Percentiles rank a stretch among this genome's conserved stretches.
Conservation (phyloP, 2,888 invertebrate species). For the Polyommatus iphigenia region DNA sequence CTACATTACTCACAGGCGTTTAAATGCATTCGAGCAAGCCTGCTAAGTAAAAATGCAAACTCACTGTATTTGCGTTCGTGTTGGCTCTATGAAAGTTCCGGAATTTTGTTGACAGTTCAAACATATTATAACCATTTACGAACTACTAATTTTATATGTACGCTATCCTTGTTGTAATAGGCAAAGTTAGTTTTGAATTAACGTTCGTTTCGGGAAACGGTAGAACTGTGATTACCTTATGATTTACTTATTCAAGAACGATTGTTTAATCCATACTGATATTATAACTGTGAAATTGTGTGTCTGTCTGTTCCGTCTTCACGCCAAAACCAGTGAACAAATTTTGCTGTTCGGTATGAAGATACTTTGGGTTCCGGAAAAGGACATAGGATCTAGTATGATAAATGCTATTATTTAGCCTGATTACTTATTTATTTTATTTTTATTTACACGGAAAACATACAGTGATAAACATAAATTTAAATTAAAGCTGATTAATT, state of each 20-base stretch:
- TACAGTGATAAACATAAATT: too few relatives aligned
- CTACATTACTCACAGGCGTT: neutral
- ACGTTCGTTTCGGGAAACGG: neutral
- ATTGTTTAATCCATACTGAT: too few relatives aligned
- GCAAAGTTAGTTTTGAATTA: constrained; percentile 7
- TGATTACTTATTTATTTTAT: too few relatives aligned
- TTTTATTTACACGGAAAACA: too few relatives aligned
- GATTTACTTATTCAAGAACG: neutral
- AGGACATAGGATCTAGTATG: too few relatives aligned
- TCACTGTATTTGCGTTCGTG: constrained; percentile 30
- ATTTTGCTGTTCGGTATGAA: too few relatives aligned
- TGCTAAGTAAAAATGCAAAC: constrained; percentile 23
- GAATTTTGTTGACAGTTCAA: constrained; percentile 32
- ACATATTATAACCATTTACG: constrained; percentile 30
- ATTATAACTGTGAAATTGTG: too few relatives aligned
- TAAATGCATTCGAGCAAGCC: neutral
- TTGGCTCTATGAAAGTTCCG: constrained; percentile 30
- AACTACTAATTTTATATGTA: constrained; percentile 20
- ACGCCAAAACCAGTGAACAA: too few relatives aligned
- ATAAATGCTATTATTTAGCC: too few relatives aligned
- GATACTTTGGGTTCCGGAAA: too few relatives aligned
- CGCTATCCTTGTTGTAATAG: neutral
- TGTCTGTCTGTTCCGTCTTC: too few relatives aligned
- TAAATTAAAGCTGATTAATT: too few relatives aligned
- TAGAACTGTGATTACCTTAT: neutral